Base-by-base conservation (phyloP, 2,797 vertebrate genomes). In the Aphelocoma californica region DNA sequence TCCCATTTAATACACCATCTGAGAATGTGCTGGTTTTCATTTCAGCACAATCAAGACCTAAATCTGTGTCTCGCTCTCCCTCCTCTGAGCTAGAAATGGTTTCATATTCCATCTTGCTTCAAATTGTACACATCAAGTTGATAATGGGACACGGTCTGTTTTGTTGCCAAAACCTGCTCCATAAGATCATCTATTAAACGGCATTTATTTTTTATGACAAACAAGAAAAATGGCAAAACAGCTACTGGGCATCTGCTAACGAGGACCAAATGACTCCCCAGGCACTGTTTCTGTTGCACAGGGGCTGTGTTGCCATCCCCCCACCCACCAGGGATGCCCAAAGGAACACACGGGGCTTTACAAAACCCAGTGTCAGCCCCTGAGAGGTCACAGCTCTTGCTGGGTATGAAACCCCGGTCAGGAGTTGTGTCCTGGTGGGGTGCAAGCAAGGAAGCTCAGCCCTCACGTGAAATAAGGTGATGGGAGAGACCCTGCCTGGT, bases 151-250 rank as follows among this genome's bases (percentile, higher is more conserved):
- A 86, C 34, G 73, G 96, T 92, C 96, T 87, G 65, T 96, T 93
- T 95, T 96, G 93, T 97, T 97, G 97, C 97, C 97, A 97, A 97
- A 98, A 96, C 74, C 97, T 97, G 96, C 95, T 97, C 97, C 57
- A 78, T 96, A 94, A 95, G 96, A 98, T 97, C 95, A 97, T 96
- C 97, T 95, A 97, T 97, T 97, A 97, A 97, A 97, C 89, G 96
- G 96, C 96, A 95, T 98, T 98, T 98, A 97, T 97, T 97, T 98
- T 97, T 98, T 96, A 97, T 97, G 97, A 97, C 98, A 98, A 98
- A 97, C 92, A 97, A 97, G 97, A 98, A 97, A 98, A 98, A 98
- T 96, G 96, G 96, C 96, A 96, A 96, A 97, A 80, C 87, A 85
- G 98, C 97, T 97, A 97, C 97, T 13, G 97, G 97, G 96, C 51